Base-by-base conservation (phyloP, 2,113 vertebrate species). In the Oophaga pumilio region DNA sequence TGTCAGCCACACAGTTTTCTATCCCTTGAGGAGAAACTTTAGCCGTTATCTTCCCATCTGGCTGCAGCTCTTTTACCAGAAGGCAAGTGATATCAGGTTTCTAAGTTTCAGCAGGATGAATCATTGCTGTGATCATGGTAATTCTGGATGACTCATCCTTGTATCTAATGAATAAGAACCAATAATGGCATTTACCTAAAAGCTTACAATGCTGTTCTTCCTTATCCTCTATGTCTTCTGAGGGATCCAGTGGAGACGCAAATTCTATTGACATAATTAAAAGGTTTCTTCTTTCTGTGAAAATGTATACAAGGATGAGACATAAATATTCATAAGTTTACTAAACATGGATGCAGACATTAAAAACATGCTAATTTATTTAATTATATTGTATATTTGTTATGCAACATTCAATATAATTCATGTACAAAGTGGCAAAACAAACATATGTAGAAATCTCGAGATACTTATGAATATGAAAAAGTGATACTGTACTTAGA, bases 251-350 rank as follows among this genome's bases (percentile, higher is more conserved):
- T 57, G 95, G 89, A 90, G 94, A 95, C 92, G 95, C 93, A 89
- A 91, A 96, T 92, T 95, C 93, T 60, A 95, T 96, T 89, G 96
- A 96, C 97, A 96, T 96, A 89, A 91, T 92, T 90, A 88, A 90
- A 80, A 20, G 15, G 2, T 89, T 71, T 2, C 91, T 89, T 93
- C 90, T 64, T 89, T 12, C 53, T 79, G 52, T 59, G 9, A 81
- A 53, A 57, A 33, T 53, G 28, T 17, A 73, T 73, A 68, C 64
- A 24, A 26, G 10, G 2, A 28, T 26, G 62, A 68, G 18, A 79
- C 33, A 69, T 10, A 12, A 76, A 9, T 64, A 64, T 64, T 64
- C 20, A 64, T n/a, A 64, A n/a, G 8, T 64, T n/a, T 64, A 6
- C 22, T n/a, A n/a, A 62, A 56, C 12, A 56, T 56, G 4, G 9